Evolutionary conservation across 2,113 vertebrate species (phyloP), one percentile per base, ranked within the genome.

Genomic region (Fregata magnificens): DNA sequence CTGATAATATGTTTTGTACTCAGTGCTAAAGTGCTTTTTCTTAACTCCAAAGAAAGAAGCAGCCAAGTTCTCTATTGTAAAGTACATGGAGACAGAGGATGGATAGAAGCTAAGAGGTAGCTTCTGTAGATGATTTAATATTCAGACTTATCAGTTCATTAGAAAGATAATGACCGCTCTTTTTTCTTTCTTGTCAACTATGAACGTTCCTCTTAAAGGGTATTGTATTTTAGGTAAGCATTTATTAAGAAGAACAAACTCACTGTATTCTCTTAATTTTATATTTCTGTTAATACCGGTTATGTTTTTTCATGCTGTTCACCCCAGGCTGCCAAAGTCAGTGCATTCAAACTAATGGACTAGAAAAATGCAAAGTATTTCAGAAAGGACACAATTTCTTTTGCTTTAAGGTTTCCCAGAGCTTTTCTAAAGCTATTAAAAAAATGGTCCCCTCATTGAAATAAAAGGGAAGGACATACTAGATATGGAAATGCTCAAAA

Each of bases 1-100:
- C 34, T 8, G 0, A 9, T 32, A 10, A 13, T 0, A 18, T 7
- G 5, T 22, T 66, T 76, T 26, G 26, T 25, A 19, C 36, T 76
- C 34, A 5, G 2, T 6, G 11, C n/a, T 63, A 4, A 80, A 38
- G 67, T 14, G 9, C 26, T 80, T 56, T 45, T 62, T 31, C 69
- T 56, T 25, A 38, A 78, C 14, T 44, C 32, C 44, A 19, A 47
- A 28, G 29, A 53, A 47, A 52, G 58, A 32, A 50, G 4, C 42
- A 24, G 36, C 26, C 56, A 49, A 50, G 32, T 62, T 61, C 31
- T 81, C 40, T 26, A 7, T 6, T 47, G 42, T 19, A 11, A 62
- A 29, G 36, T 1, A 71, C 52, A 20, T 18, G 36, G 56, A 84
- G 73, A 55, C 80, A 53, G 69, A 72, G 63, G 56, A 42, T 19